Conservation (phyloP, 1,140 invertebrate genomes). For the Aleiodes sp. region DNA sequence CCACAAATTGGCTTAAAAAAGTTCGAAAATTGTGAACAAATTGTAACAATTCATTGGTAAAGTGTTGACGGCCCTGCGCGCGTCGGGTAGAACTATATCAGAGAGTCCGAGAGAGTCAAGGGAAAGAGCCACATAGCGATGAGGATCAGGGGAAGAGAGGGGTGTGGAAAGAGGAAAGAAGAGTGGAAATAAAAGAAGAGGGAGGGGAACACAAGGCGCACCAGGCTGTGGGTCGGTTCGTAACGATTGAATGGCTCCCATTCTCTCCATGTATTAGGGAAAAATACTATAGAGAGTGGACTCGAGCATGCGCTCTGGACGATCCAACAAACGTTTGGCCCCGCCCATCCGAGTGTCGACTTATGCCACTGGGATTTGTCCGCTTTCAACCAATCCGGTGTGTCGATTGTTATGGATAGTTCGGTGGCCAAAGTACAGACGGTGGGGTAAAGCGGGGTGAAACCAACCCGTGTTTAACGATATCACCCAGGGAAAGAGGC, state of each 20-base stretch:
- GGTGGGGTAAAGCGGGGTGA: neutral
- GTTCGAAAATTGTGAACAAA: too few relatives aligned
- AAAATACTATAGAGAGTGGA: neutral
- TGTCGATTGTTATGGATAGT: neutral
- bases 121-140: neutral
- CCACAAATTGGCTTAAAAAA: neutral
- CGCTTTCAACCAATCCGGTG: constrained; percentile 52
- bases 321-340: constrained; percentile 32
- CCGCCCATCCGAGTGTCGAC: constrained; percentile 51
- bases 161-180: neutral
- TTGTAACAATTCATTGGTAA: neutral
- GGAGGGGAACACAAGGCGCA: neutral
- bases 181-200: neutral
- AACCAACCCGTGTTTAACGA: constrained; percentile 6
- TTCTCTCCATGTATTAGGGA: neutral
- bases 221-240: constrained; percentile 19
- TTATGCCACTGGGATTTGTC: constrained; percentile 62
- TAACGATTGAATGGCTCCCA: constrained; percentile 33
- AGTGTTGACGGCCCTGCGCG: neutral
- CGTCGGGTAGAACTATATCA: neutral
- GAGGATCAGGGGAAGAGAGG: neutral
- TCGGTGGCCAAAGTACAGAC: neutral
- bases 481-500: neutral
- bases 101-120: neutral
- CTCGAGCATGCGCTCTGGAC: neutral